A percentile compares a stretch with the other conserved stretches of the same genome.
Evolutionary conservation across 37 sponge, comb jelly and placozoan species (phyloP).

Genomic region (Amphimedon queenslandica): DNA sequence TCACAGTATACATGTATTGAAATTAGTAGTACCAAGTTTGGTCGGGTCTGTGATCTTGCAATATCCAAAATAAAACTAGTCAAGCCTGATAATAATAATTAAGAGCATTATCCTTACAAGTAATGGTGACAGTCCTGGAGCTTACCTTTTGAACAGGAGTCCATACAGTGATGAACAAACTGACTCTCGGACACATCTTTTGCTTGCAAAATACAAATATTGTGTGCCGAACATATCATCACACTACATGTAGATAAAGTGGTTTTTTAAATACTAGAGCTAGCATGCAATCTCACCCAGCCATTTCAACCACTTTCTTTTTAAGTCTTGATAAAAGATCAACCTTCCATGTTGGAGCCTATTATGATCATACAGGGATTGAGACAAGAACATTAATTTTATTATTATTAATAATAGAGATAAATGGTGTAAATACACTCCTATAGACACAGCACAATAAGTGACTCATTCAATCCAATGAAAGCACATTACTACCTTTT

Average conservation of each 20-base stretch:
- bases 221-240: slow-evolving; percentile 1
- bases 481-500: too few relatives aligned
- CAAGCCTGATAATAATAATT: too few relatives aligned
- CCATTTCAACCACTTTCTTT: slow-evolving; percentile 15
- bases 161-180: slow-evolving; percentile 3
- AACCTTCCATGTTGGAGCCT: background rate
- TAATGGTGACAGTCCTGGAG: background rate
- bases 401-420: too few relatives aligned
- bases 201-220: background rate
- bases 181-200: background rate
- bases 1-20: background rate
- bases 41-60: background rate
- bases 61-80: too few relatives aligned
- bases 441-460: too few relatives aligned
- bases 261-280: background rate
- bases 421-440: too few relatives aligned
- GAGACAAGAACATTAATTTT: too few relatives aligned
- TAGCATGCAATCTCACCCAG: slow-evolving; percentile 9
- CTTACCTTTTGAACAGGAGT: background rate
- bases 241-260: background rate
- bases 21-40: background rate
- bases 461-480: too few relatives aligned
- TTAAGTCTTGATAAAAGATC: background rate
- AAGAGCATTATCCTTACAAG: too few relatives aligned
- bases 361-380: background rate